A percentile compares a stretch with the other conserved stretches of the same genome.
Evolutionary conservation across 2,113 vertebrate species (phyloP).

Genomic region (Nothocercus nigrocapillus): DNA sequence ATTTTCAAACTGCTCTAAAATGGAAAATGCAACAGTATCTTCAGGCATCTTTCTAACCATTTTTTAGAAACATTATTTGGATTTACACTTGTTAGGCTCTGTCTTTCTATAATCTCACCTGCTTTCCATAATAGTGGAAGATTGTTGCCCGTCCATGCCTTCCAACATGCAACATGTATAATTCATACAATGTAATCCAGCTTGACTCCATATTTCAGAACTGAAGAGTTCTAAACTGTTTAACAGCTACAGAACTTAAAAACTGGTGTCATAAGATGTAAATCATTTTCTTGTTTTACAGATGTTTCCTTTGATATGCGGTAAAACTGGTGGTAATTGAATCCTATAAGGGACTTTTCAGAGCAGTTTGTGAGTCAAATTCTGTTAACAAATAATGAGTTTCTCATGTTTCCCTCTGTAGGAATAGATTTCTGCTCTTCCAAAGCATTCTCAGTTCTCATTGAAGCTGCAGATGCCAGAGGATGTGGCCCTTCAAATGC

Average conservation of each 20-base stretch:
- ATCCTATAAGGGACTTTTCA: not conserved
- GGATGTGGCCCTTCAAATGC: not conserved
- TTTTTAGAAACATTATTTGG: not conserved
- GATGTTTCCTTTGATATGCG: not conserved
- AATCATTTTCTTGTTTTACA: not conserved
- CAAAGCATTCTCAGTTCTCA: not conserved
- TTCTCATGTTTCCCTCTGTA: not conserved
- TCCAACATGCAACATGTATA: fast-evolving
- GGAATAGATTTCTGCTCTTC: not conserved
- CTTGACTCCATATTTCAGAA: not conserved
- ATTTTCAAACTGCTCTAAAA: not conserved
- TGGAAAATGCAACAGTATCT: not conserved
- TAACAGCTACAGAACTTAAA: not conserved
- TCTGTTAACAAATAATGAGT: not conserved
- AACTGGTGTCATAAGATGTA: not conserved
- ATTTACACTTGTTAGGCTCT: not conserved
- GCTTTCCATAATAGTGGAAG: fast-evolving
- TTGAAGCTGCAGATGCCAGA: not conserved
- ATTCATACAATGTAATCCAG: not conserved
- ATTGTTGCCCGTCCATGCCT: not conserved
- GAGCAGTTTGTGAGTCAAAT: not conserved
- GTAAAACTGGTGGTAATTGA: not conserved
- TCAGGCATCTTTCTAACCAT: not conserved
- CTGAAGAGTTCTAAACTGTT: not conserved
- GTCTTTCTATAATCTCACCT: not conserved